phyloP scores from a whole-genome alignment of 2,797 vertebrate species.

The Pangasius macronema region DNA sequence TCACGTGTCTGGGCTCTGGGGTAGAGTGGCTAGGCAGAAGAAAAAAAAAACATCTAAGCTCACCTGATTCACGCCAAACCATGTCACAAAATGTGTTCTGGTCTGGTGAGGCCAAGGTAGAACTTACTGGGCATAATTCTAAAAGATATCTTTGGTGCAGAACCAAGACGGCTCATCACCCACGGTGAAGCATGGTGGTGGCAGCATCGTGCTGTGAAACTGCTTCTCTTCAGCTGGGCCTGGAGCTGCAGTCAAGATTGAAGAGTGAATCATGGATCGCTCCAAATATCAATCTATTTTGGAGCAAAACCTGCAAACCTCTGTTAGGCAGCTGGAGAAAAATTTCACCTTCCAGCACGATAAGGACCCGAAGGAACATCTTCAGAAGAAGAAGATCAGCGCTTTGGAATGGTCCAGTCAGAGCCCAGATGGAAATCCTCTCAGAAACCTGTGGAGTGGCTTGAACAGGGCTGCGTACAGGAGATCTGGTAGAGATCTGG shows the following conservation, averaged over 20 bases:
- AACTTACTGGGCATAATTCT: neutral
- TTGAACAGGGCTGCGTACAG: neutral
- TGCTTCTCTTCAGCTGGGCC: neutral
- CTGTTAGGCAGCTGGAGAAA: neutral
- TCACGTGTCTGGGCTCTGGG: neutral
- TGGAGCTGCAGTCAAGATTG: neutral
- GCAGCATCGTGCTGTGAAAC: neutral
- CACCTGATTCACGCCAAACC: neutral
- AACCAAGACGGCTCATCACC: neutral
- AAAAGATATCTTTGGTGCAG: neutral
- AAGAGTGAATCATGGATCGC: neutral
- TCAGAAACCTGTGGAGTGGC: neutral
- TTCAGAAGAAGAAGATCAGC: neutral
- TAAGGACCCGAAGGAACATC: neutral
- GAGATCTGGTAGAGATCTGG: neutral
- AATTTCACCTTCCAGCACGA: neutral
- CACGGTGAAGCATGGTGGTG: neutral
- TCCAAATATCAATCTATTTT: neutral
- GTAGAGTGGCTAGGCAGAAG: neutral
- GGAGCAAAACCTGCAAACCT: neutral
- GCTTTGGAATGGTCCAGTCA: neutral
- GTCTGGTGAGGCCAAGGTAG: neutral
- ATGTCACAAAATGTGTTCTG: neutral
- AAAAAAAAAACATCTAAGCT: neutral
- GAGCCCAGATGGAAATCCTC: neutral